Conservation (phyloP, 2,113 vertebrate genomes). For the Phocoena sinus region DNA sequence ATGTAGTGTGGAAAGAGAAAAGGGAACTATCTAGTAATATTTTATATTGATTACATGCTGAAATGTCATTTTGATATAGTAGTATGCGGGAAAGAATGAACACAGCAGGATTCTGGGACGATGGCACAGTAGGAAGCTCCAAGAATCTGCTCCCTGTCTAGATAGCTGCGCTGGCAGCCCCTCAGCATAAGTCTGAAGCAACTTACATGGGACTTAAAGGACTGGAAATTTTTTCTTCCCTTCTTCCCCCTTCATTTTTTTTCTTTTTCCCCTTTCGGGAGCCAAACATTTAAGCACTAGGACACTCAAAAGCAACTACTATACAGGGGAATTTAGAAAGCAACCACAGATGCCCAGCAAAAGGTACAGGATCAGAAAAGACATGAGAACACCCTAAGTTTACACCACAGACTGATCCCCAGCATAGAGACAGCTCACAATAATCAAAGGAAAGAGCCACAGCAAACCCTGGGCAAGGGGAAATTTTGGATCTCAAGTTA, state of each 20-base stretch:
- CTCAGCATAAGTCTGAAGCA: background rate
- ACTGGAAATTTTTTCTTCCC: background rate
- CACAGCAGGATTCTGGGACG: background rate
- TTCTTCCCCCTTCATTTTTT: background rate
- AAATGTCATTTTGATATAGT: fast-evolving
- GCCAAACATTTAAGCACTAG: background rate
- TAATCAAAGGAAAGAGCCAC: background rate
- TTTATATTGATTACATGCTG: no score
- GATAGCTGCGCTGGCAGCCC: background rate
- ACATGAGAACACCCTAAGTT: background rate
- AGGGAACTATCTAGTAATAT: no score
- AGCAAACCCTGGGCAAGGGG: background rate
- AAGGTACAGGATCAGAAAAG: background rate
- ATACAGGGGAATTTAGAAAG: background rate
- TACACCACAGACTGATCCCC: background rate
- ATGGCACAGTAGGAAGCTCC: background rate
- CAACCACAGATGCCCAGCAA: background rate
- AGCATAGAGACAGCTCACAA: background rate
- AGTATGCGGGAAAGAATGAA: background rate
- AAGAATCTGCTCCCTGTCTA: background rate
- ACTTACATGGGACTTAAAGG: background rate
- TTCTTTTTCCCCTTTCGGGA: background rate
- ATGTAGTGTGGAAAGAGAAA: background rate
- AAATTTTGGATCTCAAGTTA: background rate
- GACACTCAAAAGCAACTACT: background rate